Evolutionary conservation across 2,888 invertebrate genomes (phyloP).

Genomic region (Pheosia gnoma): DNA sequence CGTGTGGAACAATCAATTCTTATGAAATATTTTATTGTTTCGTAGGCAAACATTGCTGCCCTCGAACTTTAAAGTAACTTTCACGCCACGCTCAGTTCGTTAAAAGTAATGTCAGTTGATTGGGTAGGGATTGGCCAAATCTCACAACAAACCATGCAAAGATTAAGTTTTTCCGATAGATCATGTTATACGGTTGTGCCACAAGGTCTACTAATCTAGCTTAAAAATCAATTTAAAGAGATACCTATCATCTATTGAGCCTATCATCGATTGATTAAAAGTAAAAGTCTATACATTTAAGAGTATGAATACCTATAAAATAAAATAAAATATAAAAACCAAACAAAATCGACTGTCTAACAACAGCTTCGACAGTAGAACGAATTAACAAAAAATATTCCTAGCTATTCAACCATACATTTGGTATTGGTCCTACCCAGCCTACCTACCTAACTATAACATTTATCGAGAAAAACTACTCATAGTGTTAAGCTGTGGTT

Average conservation of each 20-base stretch:
- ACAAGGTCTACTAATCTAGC: no score
- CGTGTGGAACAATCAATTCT: conserved; percentile 47
- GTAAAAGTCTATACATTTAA: no score
- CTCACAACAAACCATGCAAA: conserved; percentile 13
- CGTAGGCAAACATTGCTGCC: conserved; percentile 35
- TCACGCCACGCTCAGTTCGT: conserved; percentile 29
- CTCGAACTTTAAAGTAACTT: conserved; percentile 47
- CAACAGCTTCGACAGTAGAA: not conserved
- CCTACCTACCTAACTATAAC: not conserved
- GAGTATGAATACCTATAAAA: no score
- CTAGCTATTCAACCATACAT: not conserved
- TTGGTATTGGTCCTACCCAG: not conserved
- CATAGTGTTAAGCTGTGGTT: not conserved
- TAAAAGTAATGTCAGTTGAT: conserved; percentile 45
- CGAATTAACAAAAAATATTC: not conserved
- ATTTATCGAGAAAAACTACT: not conserved
- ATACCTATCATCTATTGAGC: no score
- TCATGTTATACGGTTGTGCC: no score
- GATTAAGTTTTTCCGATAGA: not conserved
- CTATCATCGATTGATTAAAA: no score
- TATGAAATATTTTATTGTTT: conserved; percentile 50
- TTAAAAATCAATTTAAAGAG: no score
- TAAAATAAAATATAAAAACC: no score
- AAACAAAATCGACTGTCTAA: not conserved
- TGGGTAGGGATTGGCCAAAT: conserved; percentile 34